Conservation (phyloP, 2,797 vertebrate species). For the Eidolon dupreanum region DNA sequence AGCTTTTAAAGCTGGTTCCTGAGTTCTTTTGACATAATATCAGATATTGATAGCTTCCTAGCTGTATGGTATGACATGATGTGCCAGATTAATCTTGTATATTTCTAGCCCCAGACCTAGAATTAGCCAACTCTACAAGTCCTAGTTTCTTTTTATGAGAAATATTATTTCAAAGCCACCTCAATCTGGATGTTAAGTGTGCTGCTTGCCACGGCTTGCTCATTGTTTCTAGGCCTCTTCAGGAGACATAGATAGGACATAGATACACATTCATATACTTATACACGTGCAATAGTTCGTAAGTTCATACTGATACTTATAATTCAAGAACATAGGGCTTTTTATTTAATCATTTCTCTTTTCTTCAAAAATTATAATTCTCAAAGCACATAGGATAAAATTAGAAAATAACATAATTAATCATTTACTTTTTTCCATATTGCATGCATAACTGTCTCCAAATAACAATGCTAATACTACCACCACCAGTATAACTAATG, state of each 20-base stretch:
- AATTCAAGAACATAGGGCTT: neutral
- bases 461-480: neutral
- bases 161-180: neutral
- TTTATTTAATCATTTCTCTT: neutral
- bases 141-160: neutral
- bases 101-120: neutral
- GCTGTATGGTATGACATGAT: neutral
- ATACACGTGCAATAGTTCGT: neutral
- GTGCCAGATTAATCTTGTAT: neutral
- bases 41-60: neutral
- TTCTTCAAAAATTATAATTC: neutral
- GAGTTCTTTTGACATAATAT: neutral
- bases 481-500: neutral
- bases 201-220: neutral
- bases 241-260: neutral
- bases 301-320: neutral
- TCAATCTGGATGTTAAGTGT: neutral
- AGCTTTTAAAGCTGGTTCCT: slow-evolving; percentile 4
- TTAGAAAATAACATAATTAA: neutral
- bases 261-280: neutral
- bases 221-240: neutral
- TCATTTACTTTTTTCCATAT: neutral
- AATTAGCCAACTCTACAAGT: neutral
- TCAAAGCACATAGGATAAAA: neutral
- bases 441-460: neutral